Evolutionary conservation across 2,888 invertebrate genomes (phyloP), one percentile per base, ranked within the genome.

Genomic region (Elegia similella): DNA sequence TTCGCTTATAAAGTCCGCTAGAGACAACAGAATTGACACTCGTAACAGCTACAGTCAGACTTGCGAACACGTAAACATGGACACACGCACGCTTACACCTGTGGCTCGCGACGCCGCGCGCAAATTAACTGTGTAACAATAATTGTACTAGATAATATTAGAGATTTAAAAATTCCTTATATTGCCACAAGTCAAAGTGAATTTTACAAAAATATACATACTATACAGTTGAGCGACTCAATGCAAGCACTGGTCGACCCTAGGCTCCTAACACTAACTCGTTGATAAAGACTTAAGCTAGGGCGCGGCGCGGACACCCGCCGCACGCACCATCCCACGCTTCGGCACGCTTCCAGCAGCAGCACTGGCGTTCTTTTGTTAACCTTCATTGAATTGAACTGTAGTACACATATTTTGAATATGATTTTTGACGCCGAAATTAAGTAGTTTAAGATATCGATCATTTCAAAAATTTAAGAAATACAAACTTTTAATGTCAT

Each of bases 161-260:
- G 42, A 85, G 74, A 84, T 82, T 85, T 85, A 73, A 82, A 85
- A 82, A 79, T 80, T 84, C 82, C 71, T 82, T 86, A 43, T 89
- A 89, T 89, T 89, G 89, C 90, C 88, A 85, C 82, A 80, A 86
- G 84, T 84, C 83, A 80, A 82, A 87, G 77, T 81, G 83, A 87
- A 87, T 87, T 88, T 84, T 89, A 90, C 87, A 90, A 89, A 89
- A 90, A 90, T 90, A 90, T 89, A 88, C 87, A 89, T 81, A 86
- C 87, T 88, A 87, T 89, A 89, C 90, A 85, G 86, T 83, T 76
- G 84, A 82, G 87, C 85, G 86, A 84, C 84, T 72, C 86, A 74
- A 76, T 75, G 82, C 76, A 66, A 65, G 64, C 80, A 80, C 78
- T 70, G 82, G 82, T 78, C 83, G 68, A 69, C 81, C 77, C 78